A percentile compares a stretch with the other conserved stretches of the same genome.
Evolutionary conservation across 2,888 invertebrate species (phyloP).

Genomic region (Rotaria macrura): DNA sequence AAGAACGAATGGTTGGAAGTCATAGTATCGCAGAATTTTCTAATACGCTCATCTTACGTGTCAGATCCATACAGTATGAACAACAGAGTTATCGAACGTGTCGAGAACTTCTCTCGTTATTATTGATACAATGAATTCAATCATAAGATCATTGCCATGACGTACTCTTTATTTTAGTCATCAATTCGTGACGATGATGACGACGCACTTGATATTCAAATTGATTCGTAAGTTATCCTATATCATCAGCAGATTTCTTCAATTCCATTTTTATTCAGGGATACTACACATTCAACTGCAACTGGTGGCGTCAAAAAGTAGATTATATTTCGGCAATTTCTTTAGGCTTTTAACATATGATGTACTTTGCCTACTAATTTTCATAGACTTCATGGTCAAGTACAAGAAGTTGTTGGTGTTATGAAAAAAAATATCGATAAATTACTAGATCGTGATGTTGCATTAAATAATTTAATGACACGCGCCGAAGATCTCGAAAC

Average conservation of each 20-base stretch:
- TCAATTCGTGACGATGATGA: slow-evolving; percentile 13
- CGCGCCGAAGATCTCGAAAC: not conserved
- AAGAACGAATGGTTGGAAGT: too few species aligned
- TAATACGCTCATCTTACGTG: too few species aligned
- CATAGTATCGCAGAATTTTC: too few species aligned
- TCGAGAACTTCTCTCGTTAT: too few species aligned
- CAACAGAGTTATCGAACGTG: too few species aligned
- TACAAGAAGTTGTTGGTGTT: slow-evolving; percentile 29
- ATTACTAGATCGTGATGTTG: slow-evolving; percentile 28
- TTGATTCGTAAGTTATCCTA: not conserved
- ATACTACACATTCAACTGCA: not conserved
- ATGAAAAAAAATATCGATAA: slow-evolving; percentile 34
- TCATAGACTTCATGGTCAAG: slow-evolving; percentile 25
- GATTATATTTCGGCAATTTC: too few species aligned
- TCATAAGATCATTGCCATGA: too few species aligned
- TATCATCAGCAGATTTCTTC: not conserved
- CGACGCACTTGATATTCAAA: not conserved
- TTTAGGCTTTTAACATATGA: accelerated
- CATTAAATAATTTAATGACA: slow-evolving; percentile 20
- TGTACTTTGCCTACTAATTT: not conserved
- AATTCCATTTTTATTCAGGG: not conserved
- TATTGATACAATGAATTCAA: too few species aligned
- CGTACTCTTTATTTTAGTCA: not conserved
- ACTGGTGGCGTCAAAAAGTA: not conserved
- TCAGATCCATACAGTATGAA: too few species aligned